phyloP scores from a whole-genome alignment of 2,797 vertebrate species.

The Melanotaenia trifasciata region DNA sequence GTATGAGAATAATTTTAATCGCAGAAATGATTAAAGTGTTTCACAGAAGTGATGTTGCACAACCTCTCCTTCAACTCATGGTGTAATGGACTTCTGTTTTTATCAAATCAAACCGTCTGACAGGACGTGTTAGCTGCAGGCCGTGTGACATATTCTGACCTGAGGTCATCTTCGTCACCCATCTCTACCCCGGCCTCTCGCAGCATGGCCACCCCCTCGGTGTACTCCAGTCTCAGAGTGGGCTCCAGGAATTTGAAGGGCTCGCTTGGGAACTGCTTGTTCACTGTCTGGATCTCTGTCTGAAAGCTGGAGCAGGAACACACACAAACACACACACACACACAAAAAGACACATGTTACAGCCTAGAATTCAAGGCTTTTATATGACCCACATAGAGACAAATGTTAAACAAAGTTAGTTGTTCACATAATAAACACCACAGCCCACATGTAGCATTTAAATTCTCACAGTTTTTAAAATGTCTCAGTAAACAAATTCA shows the following conservation, averaged over 20 bases:
- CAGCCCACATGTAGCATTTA: neutral
- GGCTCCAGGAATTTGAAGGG: conserved; percentile 99
- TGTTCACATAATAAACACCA: neutral
- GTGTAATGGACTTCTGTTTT: conserved; percentile 9
- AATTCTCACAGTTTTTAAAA: neutral
- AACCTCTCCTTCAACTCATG: conserved; percentile 6
- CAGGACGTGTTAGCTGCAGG: neutral
- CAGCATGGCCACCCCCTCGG: conserved; percentile 94
- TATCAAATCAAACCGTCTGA: conserved; percentile 21
- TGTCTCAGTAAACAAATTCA: neutral
- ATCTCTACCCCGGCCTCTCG: conserved; percentile 94
- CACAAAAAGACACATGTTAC: neutral
- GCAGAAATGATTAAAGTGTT: neutral
- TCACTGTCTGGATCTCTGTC: conserved; percentile 95
- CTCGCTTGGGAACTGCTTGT: conserved; percentile 94
- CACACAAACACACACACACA: neutral
- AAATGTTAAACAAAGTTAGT: neutral
- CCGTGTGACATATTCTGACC: conserved; percentile 77
- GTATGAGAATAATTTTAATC: neutral
- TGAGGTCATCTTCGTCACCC: conserved; percentile 97
- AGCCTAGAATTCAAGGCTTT: neutral
- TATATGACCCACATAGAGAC: neutral
- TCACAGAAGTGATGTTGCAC: conserved; percentile 12
- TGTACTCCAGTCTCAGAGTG: conserved; percentile 93
- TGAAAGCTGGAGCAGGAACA: conserved; percentile 86